Base-by-base conservation (phyloP, 2,797 vertebrate genomes). In the Rhodeus uyekii region DNA sequence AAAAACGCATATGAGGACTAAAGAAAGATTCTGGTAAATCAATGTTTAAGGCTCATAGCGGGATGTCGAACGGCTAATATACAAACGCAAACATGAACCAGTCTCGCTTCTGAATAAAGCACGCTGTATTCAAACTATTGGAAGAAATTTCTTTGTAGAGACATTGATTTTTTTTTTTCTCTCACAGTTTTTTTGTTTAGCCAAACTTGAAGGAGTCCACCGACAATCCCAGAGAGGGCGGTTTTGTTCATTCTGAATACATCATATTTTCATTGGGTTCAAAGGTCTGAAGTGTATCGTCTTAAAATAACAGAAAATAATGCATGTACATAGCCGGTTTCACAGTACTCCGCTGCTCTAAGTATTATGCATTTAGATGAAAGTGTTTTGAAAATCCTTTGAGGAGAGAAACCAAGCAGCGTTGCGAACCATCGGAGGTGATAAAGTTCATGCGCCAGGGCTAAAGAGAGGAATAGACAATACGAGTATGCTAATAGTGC, bases 381-480 rank as follows among this genome's bases (percentile, higher is more conserved):
- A 81, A 74, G 69, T 9, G 13, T 53, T 50, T 34, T 4, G 34
- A 64, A 61, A 80, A 44, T 36, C 53, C 38, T 72, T 61, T 24
- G 60, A 53, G 60, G 44, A 79, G 68, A 10, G 44, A 80, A 80
- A 64, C 14, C 1, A 16, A 24, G 27, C 19, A 32, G 38, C 0
- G 19, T 44, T 55, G 22, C 39, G 32, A 24, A 76, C 53, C 44
- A 69, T 48, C 34, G 29, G 38, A 64, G 79, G 55, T 65, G 61
- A 67, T 34, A 16, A 34, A 82, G 73, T 67, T 82, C 38, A 38
- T 34, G 22, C 6, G 3, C n/a, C 10, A 36, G 64, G 61, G 73
- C 73, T 76, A 75, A 78, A 67, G 67, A 78, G 67, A 74, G 19
- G 48, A 82, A 79, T 38, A 79, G 73, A 78, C 68, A 83, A 78